Percentiles rank a stretch among this genome's conserved stretches.
Conservation (phyloP, 2,797 vertebrate genomes). For the Danionella dracula region DNA sequence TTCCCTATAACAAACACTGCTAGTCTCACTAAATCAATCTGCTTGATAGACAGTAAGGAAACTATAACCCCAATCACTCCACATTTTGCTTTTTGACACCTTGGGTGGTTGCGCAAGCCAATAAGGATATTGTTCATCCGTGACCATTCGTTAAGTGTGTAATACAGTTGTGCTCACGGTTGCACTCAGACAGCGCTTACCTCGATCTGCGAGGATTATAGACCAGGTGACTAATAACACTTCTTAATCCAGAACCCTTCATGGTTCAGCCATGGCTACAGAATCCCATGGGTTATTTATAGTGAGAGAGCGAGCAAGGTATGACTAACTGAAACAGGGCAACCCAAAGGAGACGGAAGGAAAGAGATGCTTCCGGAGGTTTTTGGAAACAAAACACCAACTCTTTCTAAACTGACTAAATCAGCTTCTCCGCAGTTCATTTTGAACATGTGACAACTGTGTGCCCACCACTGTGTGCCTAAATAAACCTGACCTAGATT, state of each 20-base stretch:
- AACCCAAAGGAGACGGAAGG: background rate
- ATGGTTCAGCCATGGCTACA: slow-evolving; percentile 26
- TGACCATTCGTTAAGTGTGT: too few species aligned
- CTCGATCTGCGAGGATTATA: slow-evolving; percentile 28
- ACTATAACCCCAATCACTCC: too few species aligned
- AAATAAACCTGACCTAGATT: background rate
- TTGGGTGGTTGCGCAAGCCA: too few species aligned
- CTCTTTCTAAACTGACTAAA: background rate
- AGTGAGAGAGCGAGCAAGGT: background rate
- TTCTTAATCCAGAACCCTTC: slow-evolving; percentile 22
- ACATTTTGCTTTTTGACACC: too few species aligned
- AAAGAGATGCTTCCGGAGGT: too few species aligned
- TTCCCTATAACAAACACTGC: too few species aligned
- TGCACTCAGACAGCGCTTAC: background rate
- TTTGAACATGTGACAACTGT: slow-evolving; percentile 4
- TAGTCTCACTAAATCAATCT: too few species aligned
- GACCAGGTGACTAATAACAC: slow-evolving; percentile 37
- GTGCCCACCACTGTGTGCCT: background rate
- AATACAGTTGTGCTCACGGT: background rate
- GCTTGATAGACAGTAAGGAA: too few species aligned
- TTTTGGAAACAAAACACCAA: slow-evolving; percentile 12
- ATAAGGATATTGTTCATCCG: too few species aligned
- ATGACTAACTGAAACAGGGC: background rate
- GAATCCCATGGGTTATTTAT: slow-evolving; percentile 34
- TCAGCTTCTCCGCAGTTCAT: too few species aligned